Base-by-base conservation (phyloP, 2,888 invertebrate genomes). In the Patella pellucida region DNA sequence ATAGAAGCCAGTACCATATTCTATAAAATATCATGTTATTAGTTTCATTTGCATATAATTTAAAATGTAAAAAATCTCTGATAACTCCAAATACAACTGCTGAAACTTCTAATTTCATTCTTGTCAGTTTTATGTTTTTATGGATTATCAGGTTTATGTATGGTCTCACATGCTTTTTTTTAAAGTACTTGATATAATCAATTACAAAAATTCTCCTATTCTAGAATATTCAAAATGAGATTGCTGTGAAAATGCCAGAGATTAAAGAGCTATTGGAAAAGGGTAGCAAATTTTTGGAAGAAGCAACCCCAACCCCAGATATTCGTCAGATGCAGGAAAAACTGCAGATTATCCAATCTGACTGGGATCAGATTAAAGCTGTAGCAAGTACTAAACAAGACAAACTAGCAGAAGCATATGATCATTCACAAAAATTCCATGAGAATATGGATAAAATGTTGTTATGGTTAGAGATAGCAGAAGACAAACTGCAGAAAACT, bases 361-460 rank as follows among this genome's bases (percentile, higher is more conserved):
- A 96, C 82, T 98, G 97, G 98, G 96, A 97, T 86, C 96, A 96
- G 86, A 93, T 98, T 74, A 95, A 96, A 84, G 94, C 96, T 80
- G 96, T 96, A 89, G 95, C 96, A 0, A 94, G 95, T 68, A 96
- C 97, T 85, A 93, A 89, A 78, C 87, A 85, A 62, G 77, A 81
- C 54, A 81, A 86, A 71, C 82, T 90, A 12, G 81, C 82, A 16
- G 84, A 83, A 27, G 83, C 97, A 96, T 90, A 96, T 95, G 91
- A 95, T 19, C 86, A 87, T 79, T 86, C 88, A 15, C 84, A 87
- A 84, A 97, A 97, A 89, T 98, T 96, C 92, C 95, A 95, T 89
- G 94, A 94, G 85, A 95, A 95, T 0, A 94, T 96, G 72, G 97
- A 97, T 75, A 87, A 87, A 73, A 84, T 89, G 85, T 67, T 78